Evolutionary conservation across 2,797 vertebrate genomes (phyloP), one percentile per base, ranked within the genome.

Genomic region (Xerus rutilus): DNA sequence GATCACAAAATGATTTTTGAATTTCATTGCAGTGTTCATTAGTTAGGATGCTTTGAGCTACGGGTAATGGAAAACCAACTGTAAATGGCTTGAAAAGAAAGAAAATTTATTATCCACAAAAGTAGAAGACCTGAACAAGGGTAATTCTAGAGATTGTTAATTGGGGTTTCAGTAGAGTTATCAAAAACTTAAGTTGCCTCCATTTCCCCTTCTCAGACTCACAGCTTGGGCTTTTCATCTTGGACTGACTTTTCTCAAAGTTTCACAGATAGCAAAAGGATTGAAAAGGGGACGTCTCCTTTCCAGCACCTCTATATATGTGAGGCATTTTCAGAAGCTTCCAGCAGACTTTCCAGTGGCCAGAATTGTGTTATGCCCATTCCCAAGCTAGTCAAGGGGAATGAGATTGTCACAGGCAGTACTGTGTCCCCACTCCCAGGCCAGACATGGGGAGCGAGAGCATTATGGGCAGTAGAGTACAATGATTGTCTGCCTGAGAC

Each of bases 1-100:
- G 72, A 45, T 73, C 14, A 39, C 18, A 35, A 59, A 47, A 76
- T 77, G 35, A 77, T 39, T 87, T 78, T 90, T 57, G 30, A 92
- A 77, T 57, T 81, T 43, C 15, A 15, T 92, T 76, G 39, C 28
- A 30, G 1, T 59, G n/a, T 6, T 91, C 23, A 4, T 87, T 9
- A 93, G 18, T 69, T 69, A 85, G 70, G 65, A 32, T 84, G 30
- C 62, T 69, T 86, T 76, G 49, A 72, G 69, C 7, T 35, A 1
- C 3, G 73, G 59, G 28, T 84, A 65, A 65, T 89, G 25, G 70
- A 52, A 93, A 87, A 62, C 28, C n/a, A 81, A 7, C 49, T 47
- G 45, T 52, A 90, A 91, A 72, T 59, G 49, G 3, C 62, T 62
- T 72, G 54, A 76, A 2, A 52, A n/a, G 69, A 70, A 77, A 76